Evolutionary conservation across 2,797 vertebrate genomes (phyloP).

Genomic region (Lepilemur septentrionalis): DNA sequence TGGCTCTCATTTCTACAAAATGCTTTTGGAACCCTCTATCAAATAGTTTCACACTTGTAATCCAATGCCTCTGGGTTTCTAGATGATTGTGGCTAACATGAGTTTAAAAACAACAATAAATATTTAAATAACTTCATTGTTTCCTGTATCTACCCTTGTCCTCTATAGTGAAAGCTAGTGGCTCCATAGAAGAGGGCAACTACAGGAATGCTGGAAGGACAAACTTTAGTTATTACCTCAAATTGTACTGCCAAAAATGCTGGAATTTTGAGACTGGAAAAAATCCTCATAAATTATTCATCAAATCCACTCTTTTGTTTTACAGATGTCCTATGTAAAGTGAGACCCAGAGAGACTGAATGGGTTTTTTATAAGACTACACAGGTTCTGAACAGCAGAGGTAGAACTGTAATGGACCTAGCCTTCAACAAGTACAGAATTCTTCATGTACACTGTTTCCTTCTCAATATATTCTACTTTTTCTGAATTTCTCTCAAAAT

Average conservation of each 20-base stretch:
- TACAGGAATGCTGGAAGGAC: background rate
- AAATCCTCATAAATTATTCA: conserved; percentile 56
- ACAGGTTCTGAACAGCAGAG: background rate
- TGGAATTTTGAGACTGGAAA: conserved; percentile 49
- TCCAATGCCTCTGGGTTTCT: conserved; percentile 34
- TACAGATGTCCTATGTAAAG: background rate
- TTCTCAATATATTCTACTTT: background rate
- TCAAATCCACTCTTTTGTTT: conserved; percentile 7
- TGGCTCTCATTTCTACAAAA: conserved; percentile 39
- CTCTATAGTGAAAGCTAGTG: conserved; percentile 16
- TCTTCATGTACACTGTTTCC: background rate
- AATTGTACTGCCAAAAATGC: conserved; percentile 51
- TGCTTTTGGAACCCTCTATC: conserved; percentile 6
- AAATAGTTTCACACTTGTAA: conserved; percentile 39
- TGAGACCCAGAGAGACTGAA: background rate
- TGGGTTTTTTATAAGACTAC: background rate
- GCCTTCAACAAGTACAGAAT: background rate
- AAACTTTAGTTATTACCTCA: conserved; percentile 47
- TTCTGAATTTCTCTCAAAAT: background rate
- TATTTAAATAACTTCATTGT: conserved; percentile 41
- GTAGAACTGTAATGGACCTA: background rate
- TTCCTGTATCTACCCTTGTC: background rate
- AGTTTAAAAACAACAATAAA: conserved; percentile 62
- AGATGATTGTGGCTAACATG: conserved; percentile 37
- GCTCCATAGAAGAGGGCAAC: background rate